Evolutionary conservation across 2,797 vertebrate species (phyloP), one percentile per base, ranked within the genome.

Genomic region (Gymnodraco acuticeps): DNA sequence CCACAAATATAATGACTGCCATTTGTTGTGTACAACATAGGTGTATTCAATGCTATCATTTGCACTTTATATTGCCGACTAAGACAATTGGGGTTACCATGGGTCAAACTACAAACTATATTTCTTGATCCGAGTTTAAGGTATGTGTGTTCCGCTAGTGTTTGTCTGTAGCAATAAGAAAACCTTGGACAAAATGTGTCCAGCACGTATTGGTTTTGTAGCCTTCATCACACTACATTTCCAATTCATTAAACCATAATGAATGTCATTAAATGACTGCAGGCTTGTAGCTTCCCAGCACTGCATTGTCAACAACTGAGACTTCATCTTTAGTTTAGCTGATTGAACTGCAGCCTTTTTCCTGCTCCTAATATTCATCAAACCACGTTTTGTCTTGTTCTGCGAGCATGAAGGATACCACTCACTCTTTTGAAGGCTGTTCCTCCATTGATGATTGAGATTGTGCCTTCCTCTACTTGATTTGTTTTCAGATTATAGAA

Each of bases 21-120:
- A 78, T 81, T 84, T 85, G 73, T 78, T 84, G 78, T 61, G 68
- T 64, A 60, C 70, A 58, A 63, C 52, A 56, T n/a, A 53, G 48
- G 54, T 77, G 52, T 61, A 45, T 75, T 69, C 60, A 47, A 65
- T 63, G 47, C 60, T 41, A 16, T 56, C 73, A 33, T 33, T 54
- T 65, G 19, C 41, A 75, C 5, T 33, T 33, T 33, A 33, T 11
- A 31, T 65, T 20, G 46, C 14, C 33, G 48, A n/a, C 31, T 63
- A 5, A 17, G 50, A 17, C 48, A 50, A 2, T 31, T 31, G 16
- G 23, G 42, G 38, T 43, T 50, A 9, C 55, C 45, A 31, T 59
- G 10, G 20, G 43, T 64, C 16, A 68, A 48, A 20, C 13, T 23
- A 50, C 27, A 0, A 11, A 60, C 41, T 54, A 14, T 1, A 4